Percentiles rank a stretch among this genome's conserved stretches.
These are phyloP conservation scores for Myodes glareolus DNA, from an alignment of 2,113 vertebrate genomes.

Conservation along the genomic window DNA sequence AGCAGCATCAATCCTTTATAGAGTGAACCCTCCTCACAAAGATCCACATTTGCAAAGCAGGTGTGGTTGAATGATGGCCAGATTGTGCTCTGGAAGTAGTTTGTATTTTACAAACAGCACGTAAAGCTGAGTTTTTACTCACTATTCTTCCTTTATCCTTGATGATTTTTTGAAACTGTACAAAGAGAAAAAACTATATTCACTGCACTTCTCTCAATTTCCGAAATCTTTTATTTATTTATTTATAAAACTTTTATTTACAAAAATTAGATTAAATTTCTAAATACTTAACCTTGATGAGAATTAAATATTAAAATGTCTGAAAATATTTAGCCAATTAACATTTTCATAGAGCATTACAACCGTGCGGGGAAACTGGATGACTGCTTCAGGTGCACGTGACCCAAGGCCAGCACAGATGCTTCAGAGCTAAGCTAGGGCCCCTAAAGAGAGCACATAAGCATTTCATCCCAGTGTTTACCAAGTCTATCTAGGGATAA, in stretches of 20 bases:
- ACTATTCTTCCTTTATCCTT: neutral
- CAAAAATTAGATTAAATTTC: conserved; percentile 6
- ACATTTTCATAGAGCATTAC: neutral
- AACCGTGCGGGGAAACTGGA: too few relatives aligned
- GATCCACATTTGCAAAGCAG: neutral
- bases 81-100: neutral
- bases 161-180: neutral
- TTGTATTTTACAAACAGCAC: neutral
- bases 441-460: neutral
- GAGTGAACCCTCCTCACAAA: neutral
- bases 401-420: neutral
- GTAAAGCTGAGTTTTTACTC: neutral
- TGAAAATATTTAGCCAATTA: neutral
- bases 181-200: neutral
- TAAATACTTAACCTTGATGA: neutral
- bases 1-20: neutral
- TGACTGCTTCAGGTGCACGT: neutral
- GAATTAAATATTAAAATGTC: neutral
- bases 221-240: neutral
- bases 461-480: neutral
- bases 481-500: neutral
- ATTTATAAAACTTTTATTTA: neutral
- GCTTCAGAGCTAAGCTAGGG: neutral
- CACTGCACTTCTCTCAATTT: neutral
- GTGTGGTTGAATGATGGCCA: neutral